Evolutionary conservation across 37 sponge, comb jelly and placozoan genomes (phyloP).

Genomic region (Spongilla lacustris): DNA sequence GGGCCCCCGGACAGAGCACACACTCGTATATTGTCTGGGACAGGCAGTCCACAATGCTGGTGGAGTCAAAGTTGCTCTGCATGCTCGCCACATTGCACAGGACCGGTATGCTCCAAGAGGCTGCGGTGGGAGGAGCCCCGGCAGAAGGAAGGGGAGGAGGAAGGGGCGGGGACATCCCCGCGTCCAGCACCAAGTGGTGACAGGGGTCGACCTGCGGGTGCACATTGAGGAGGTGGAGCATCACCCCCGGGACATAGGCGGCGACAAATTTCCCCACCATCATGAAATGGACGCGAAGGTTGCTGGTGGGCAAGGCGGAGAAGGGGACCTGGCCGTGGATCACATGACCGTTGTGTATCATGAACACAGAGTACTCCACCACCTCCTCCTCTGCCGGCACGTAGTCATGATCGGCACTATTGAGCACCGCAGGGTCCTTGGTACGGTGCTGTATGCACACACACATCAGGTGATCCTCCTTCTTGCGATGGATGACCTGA

Average conservation of each 20-base stretch:
- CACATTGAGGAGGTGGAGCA: conserved; percentile 69
- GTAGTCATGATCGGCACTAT: background rate
- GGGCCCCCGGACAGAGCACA: conserved; percentile 17
- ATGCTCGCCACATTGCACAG: background rate
- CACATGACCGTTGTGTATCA: conserved; percentile 68
- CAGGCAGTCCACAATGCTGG: conserved; percentile 33
- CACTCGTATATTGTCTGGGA: conserved; percentile 31
- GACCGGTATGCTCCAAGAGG: background rate
- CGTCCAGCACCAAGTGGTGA: conserved; percentile 62
- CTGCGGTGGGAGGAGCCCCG: background rate
- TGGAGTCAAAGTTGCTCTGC: background rate
- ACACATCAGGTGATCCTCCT: conserved; percentile 62
- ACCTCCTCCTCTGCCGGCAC: background rate
- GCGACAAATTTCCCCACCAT: conserved; percentile 52
- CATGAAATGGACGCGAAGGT: conserved; percentile 53
- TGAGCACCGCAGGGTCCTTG: background rate
- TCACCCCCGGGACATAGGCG: conserved; percentile 51
- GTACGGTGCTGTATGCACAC: conserved; percentile 60
- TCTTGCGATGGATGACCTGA: conserved; percentile 42
- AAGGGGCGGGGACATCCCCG: conserved; percentile 1
- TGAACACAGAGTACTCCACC: conserved; percentile 66
- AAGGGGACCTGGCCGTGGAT: conserved; percentile 47
- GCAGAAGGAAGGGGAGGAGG: background rate
- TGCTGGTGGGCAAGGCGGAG: background rate
- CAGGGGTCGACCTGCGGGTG: conserved; percentile 63